phyloP scores from a whole-genome alignment of 23 tunicate genomes.

The Oikopleura albicans region DNA sequence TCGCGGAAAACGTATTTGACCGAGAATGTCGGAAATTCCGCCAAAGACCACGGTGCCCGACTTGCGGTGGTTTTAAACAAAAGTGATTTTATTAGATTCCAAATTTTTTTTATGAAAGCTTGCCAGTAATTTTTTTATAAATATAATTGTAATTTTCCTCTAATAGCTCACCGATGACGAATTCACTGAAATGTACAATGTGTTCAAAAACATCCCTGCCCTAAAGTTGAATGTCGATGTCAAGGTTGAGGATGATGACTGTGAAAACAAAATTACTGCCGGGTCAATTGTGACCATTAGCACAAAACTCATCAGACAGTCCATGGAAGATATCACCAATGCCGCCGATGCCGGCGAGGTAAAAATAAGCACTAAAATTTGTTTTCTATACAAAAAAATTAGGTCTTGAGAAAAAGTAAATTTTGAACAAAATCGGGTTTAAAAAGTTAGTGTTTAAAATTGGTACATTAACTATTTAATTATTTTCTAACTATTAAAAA shows the following conservation, averaged over 20 bases:
- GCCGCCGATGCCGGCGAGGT: slow-evolving; percentile 7
- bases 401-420: neutral
- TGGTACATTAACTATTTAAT: no score
- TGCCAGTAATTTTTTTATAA: neutral
- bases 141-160: neutral
- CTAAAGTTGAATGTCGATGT: neutral
- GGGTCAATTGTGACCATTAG: slow-evolving; percentile 84
- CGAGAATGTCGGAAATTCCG: no score
- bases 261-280: slow-evolving; percentile 52
- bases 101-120: neutral
- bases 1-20: no score
- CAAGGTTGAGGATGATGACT: slow-evolving; percentile 47
- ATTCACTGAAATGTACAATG: neutral
- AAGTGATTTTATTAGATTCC: no score
- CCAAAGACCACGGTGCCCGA: slow-evolving; percentile 44
- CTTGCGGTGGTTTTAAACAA: slow-evolving; percentile 33
- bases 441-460: no score
- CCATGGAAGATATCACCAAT: slow-evolving; percentile 30
- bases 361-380: no score
- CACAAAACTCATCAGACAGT: slow-evolving; percentile 23
- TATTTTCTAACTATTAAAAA: no score
- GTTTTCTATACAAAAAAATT: neutral
- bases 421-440: no score
- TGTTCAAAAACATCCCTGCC: neutral
- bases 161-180: neutral